Conservation (phyloP, 2,888 invertebrate genomes). For the Prionchulus punctatus region DNA sequence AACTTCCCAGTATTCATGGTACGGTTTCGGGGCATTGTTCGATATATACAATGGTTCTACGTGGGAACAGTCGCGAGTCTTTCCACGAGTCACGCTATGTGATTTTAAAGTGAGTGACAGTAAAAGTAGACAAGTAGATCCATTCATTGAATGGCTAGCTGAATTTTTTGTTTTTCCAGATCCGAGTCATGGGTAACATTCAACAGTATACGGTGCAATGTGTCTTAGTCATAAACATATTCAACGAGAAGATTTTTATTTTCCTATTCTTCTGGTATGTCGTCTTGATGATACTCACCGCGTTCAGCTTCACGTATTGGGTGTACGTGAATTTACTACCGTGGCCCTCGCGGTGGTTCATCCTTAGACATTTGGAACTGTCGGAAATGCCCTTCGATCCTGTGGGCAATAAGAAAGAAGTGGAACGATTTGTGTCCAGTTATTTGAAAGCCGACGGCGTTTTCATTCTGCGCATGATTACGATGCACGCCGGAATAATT, state of each 20-base stretch:
- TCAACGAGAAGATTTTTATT: conserved; percentile 30
- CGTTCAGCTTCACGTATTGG: conserved; percentile 26
- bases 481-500: conserved; percentile 10
- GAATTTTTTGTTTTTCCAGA: conserved; percentile 15
- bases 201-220: conserved; percentile 31
- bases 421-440: conserved; percentile 10
- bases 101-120: conserved; percentile 23
- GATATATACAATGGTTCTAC: conserved; percentile 22
- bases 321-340: conserved; percentile 19
- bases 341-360: conserved; percentile 20
- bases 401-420: conserved; percentile 7
- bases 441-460: conserved; percentile 12
- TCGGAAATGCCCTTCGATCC: conserved; percentile 28
- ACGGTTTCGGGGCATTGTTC: conserved; percentile 23
- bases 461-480: conserved; percentile 13
- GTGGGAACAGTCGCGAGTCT: conserved; percentile 27
- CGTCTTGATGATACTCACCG: conserved; percentile 21
- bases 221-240: conserved; percentile 30
- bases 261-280: conserved; percentile 29
- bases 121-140: background rate
- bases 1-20: conserved; percentile 24
- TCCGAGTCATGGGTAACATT: conserved; percentile 29
- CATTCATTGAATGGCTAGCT: background rate
- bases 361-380: conserved; percentile 29
- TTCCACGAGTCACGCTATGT: conserved; percentile 27